Evolutionary conservation across 2,888 invertebrate genomes (phyloP).

Genomic region (Micropterix aruncella): DNA sequence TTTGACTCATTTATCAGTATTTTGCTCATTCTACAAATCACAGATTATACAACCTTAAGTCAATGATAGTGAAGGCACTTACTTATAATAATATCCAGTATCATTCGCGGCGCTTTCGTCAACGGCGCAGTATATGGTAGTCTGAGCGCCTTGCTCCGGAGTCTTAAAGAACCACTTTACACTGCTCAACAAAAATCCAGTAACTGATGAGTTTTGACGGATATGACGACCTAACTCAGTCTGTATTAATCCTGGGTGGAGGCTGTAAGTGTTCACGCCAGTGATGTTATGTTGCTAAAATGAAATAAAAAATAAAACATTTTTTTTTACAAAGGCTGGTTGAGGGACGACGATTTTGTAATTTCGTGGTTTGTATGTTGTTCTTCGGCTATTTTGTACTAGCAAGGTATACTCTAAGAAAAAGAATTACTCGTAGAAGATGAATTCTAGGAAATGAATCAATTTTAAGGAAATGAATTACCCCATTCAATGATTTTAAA

Average conservation of each 20-base stretch:
- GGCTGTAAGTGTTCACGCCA: slow-evolving; percentile 50
- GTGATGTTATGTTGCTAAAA: slow-evolving; percentile 26
- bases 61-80: too few species aligned
- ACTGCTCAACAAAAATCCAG: slow-evolving; percentile 23
- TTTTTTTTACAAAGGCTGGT: too few species aligned
- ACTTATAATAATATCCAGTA: slow-evolving; percentile 46
- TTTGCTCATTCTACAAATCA: too few species aligned
- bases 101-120: slow-evolving; percentile 48
- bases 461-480: too few species aligned
- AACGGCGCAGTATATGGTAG: slow-evolving; percentile 56
- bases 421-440: too few species aligned
- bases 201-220: slow-evolving; percentile 21
- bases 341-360: too few species aligned
- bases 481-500: too few species aligned
- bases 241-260: slow-evolving; percentile 61
- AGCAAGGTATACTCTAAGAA: too few species aligned
- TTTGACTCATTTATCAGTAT: too few species aligned
- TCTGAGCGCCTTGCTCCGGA: slow-evolving; percentile 57
- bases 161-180: slow-evolving; percentile 38
- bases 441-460: too few species aligned
- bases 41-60: too few species aligned
- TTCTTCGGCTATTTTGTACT: not conserved
- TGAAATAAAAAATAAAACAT: too few species aligned
- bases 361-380: not conserved
- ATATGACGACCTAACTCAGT: slow-evolving; percentile 64